Percentiles rank a stretch among this genome's conserved stretches.
phyloP scores from a whole-genome alignment of 2,113 vertebrate species.

The Rattus rattus region DNA sequence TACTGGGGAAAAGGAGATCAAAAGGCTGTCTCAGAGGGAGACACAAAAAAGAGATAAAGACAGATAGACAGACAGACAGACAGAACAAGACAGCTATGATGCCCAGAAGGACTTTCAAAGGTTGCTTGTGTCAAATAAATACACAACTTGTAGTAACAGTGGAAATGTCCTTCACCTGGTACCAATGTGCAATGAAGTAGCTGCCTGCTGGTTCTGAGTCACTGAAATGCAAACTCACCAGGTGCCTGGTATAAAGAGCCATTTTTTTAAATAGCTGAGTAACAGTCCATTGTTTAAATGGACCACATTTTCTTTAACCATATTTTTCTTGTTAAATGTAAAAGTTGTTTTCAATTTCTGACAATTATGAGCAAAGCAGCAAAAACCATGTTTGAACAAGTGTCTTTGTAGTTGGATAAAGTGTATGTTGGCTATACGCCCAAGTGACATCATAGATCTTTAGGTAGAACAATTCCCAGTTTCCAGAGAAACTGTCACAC shows the following conservation, averaged over 20 bases:
- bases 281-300: background rate
- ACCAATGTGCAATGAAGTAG: background rate
- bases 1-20: background rate
- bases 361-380: background rate
- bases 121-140: background rate
- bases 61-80: background rate
- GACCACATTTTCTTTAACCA: background rate
- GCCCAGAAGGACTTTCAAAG: background rate
- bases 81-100: background rate
- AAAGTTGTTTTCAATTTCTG: background rate
- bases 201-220: background rate
- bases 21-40: background rate
- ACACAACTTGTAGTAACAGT: background rate
- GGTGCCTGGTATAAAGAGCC: background rate
- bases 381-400: background rate
- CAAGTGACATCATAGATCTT: background rate
- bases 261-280: background rate
- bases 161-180: background rate
- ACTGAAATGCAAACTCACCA: background rate
- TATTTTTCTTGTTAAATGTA: background rate
- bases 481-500: background rate
- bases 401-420: background rate
- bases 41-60: background rate
- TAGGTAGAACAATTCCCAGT: background rate
- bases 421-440: background rate